Base-by-base conservation (phyloP, 2,113 vertebrate species). In the Gambusia affinis region DNA sequence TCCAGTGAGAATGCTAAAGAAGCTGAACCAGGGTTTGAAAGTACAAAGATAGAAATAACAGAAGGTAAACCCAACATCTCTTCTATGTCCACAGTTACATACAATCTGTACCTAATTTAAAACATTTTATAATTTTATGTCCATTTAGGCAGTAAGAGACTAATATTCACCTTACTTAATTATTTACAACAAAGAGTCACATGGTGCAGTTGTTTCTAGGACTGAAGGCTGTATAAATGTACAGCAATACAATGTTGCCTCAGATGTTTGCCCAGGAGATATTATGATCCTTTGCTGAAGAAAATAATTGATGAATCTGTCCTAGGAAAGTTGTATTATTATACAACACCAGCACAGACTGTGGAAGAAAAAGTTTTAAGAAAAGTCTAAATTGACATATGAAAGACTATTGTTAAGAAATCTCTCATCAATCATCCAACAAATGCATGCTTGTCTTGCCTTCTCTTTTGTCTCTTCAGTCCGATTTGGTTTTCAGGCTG, bases 401-500 rank as follows among this genome's bases (percentile, higher is more conserved):
- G 28, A 64, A 77, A 57, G 42, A 37, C 47, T 70, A 22, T 8
- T n/a, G 22, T 57, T 22, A 84, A 70, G 28, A 65, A 72, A 24
- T 1, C 51, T 24, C 12, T 60, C n/a, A 75, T 87, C 70, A 79
- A 72, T 73, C 72, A 84, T 47, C 22, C 39, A 73, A 65, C 77
- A 60, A 64, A 68, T 44, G 65, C 47, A 64, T 60, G 51, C 64
- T 39, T 39, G 35, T 70, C 70, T 33, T 27, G 72, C 47, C 33
- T 73, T 35, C 64, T 60, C 44, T 73, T 8, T 73, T 35, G 33
- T 72, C 39, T 67, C 61, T 57, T 14, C 29, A 76, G 60, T 80
- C 67, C 64, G 37, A 70, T 72, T 28, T 63, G 37, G 33, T 81
- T 77, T 81, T 80, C 44, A 42, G 76, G 68, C 79, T 73, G 70